Evolutionary conservation across 2,797 vertebrate genomes (phyloP).

Genomic region (Peromyscus eremicus): DNA sequence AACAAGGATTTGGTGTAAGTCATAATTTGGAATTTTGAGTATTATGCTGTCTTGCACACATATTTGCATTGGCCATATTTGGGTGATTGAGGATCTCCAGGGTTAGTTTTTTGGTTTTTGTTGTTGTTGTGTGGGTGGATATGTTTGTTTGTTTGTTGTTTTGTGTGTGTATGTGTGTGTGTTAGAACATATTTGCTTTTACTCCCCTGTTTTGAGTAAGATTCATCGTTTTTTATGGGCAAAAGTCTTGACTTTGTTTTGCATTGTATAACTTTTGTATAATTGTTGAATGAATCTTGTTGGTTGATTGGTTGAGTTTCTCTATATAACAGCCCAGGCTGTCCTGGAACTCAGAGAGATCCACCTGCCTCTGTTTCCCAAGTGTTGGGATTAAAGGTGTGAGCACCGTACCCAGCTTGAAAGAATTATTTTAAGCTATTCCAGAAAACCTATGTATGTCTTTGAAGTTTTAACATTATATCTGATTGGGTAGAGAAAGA

Average conservation of each 20-base stretch:
- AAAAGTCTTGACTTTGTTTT: conserved; percentile 61
- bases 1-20: conserved; percentile 36
- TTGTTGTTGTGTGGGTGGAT: neutral
- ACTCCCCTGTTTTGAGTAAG: neutral
- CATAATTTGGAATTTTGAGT: neutral
- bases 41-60: neutral
- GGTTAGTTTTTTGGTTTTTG: neutral
- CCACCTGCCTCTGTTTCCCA: neutral
- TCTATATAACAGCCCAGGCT: neutral
- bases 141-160: no score
- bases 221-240: neutral
- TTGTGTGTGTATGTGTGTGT: no score
- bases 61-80: neutral
- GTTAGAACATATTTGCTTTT: neutral
- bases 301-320: neutral
- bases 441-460: neutral
- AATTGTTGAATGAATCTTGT: conserved; percentile 16
- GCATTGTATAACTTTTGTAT: neutral
- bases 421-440: conserved; percentile 37
- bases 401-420: neutral
- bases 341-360: neutral
- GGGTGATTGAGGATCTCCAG: neutral
- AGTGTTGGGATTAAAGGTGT: neutral
- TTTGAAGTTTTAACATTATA: neutral
- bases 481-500: neutral